Evolutionary conservation across 2,888 invertebrate species (phyloP).

Genomic region (Drosophila antonietae): DNA sequence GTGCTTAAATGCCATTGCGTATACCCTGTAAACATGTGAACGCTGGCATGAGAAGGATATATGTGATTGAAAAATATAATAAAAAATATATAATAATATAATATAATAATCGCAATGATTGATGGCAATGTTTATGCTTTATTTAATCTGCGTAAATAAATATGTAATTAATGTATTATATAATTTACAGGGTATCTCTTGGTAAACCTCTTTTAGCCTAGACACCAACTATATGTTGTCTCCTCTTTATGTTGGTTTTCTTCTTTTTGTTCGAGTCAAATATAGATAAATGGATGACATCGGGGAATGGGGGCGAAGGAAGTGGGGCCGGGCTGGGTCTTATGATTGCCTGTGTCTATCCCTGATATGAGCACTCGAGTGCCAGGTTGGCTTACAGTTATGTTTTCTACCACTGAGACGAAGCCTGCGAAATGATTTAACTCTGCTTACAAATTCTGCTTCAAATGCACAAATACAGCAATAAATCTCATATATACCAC

Average conservation of each 20-base stretch:
- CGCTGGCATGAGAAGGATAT: neutral
- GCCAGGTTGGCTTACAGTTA: conserved; percentile 31
- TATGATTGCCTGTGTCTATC: conserved; percentile 32
- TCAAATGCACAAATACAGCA: conserved; percentile 48
- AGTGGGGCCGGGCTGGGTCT: neutral
- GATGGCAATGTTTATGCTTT: too few species aligned
- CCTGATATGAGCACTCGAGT: conserved; percentile 37
- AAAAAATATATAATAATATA: too few species aligned
- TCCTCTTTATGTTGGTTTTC: conserved; percentile 6
- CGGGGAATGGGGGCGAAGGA: neutral
- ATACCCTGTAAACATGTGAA: neutral
- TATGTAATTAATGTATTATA: too few species aligned
- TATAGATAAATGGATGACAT: conserved; percentile 63
- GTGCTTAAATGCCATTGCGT: conserved; percentile 17
- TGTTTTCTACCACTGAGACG: conserved; percentile 29
- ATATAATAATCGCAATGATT: too few species aligned
- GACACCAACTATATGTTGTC: neutral
- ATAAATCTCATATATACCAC: conserved; percentile 37
- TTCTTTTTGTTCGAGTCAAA: conserved; percentile 33
- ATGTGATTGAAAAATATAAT: neutral
- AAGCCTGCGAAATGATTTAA: conserved; percentile 41
- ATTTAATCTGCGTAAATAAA: too few species aligned
- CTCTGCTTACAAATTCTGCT: conserved; percentile 42
- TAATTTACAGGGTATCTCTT: neutral
- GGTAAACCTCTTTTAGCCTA: neutral